Evolutionary conservation across 92 coral and sea anemone species (phyloP).

Genomic region (Zoanthus solanderi): DNA sequence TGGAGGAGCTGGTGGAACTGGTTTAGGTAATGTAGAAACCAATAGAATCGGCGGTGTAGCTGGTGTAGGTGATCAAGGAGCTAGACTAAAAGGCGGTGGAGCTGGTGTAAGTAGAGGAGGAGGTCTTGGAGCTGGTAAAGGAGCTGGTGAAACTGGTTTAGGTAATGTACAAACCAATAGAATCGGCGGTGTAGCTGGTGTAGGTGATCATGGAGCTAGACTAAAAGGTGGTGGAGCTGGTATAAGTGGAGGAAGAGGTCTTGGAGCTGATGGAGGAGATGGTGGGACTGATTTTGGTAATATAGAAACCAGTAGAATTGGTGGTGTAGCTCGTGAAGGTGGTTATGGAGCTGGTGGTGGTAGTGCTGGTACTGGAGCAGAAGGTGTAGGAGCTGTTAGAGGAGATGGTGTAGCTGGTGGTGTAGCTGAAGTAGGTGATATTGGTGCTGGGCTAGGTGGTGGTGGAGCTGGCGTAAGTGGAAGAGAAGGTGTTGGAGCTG

Average conservation of each 20-base stretch:
- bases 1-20: slow-evolving; percentile 41
- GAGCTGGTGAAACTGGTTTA: slow-evolving; percentile 57
- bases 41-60: slow-evolving; percentile 56
- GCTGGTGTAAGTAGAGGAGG: slow-evolving; percentile 60
- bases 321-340: slow-evolving; percentile 51
- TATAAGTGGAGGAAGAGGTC: slow-evolving; percentile 54
- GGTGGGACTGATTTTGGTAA: slow-evolving; percentile 50
- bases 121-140: slow-evolving; percentile 55
- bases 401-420: slow-evolving; percentile 20
- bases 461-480: not conserved
- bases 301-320: slow-evolving; percentile 58
- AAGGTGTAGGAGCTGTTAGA: slow-evolving; percentile 58
- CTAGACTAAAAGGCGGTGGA: slow-evolving; percentile 52
- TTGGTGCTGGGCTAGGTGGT: not conserved
- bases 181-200: slow-evolving; percentile 2
- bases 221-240: slow-evolving; percentile 47
- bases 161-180: not conserved
- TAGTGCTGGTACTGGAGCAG: slow-evolving; percentile 55
- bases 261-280: slow-evolving; percentile 53
- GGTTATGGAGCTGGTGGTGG: slow-evolving; percentile 58
- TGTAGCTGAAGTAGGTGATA: not conserved
- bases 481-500: not conserved
- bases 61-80: slow-evolving; percentile 56
- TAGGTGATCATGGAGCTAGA: slow-evolving; percentile 34
- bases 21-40: slow-evolving; percentile 49